Evolutionary conservation across 1,140 invertebrate genomes (phyloP), one percentile per base, ranked within the genome.

Genomic region (Lepidurus couesii): DNA sequence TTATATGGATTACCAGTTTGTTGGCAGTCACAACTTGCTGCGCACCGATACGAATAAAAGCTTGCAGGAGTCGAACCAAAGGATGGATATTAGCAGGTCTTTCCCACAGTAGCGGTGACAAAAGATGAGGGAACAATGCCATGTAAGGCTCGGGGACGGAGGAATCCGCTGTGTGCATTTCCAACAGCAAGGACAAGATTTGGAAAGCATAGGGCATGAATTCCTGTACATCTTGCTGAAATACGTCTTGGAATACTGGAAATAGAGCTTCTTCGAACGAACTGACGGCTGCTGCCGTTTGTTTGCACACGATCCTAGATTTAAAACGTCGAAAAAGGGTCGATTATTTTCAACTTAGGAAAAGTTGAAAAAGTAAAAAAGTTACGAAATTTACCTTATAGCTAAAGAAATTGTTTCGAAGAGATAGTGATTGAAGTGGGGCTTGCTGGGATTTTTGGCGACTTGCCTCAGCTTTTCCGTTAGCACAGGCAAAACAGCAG

Each of bases 191-290:
- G 0, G 96, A 95, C 44, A 98, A 86, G 84, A 99, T 91, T 93
- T 99, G 97, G 85, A 98, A 98, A 45, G 97, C 93, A 85, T 99
- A 98, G 1, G 97, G 97, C 85, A 98, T 92, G 88, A 98, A 98
- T 87, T 98, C 97, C 88, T 96, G 91, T 77, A 98, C 92, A 85
- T 98, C 96, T 85, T 97, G 92, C 82, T 95, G 92, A 0, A 99
- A 86, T 83, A 99, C 96, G 77, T 90, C 90, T 87, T 98, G 93
- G 85, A 98, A 98, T 77, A 95, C 93, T 9, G 95, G 95, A 83
- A 98, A 98, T 1, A 98, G 85, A 0, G 91, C 91, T 83, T 91
- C 90, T 87, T 99, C 96, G 87, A 98, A 98, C 0, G 91, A 91
- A n/a, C 88, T 85, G 5, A 98, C 93, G 44, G 93, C 92, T 73